A percentile compares a stretch with the other conserved stretches of the same genome.
phyloP scores from a whole-genome alignment of 2,888 invertebrate genomes.

The Drosophila seclusa region DNA sequence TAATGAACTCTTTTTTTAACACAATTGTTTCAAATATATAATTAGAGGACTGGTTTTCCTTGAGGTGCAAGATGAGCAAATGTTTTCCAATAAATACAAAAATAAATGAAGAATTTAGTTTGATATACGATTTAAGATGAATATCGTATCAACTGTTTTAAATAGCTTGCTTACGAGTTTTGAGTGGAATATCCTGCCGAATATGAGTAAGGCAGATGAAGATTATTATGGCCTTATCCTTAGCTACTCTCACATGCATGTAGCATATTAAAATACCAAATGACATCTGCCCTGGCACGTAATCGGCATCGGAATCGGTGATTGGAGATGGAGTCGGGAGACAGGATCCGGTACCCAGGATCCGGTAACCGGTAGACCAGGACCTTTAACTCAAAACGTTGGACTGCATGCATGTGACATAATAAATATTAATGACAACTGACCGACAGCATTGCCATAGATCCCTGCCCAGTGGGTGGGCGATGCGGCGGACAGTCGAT shows the following conservation, averaged over 20 bases:
- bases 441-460: slow-evolving; percentile 72
- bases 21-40: not conserved
- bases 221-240: slow-evolving; percentile 16
- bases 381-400: slow-evolving; percentile 41
- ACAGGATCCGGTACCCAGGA: slow-evolving; percentile 9
- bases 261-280: slow-evolving; percentile 64
- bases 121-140: not conserved
- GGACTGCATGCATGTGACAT: slow-evolving; percentile 74
- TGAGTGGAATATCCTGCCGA: not conserved
- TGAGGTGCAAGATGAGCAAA: not conserved
- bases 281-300: slow-evolving; percentile 54
- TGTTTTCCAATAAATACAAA: not conserved
- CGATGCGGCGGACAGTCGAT: slow-evolving; percentile 10
- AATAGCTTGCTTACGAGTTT: not conserved
- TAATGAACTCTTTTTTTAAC: not conserved
- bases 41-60: not conserved
- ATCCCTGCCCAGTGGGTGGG: slow-evolving; percentile 60
- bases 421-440: slow-evolving; percentile 83
- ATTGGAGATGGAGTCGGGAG: slow-evolving; percentile 18
- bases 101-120: not conserved
- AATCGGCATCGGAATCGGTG: slow-evolving; percentile 31
- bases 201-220: slow-evolving; percentile 8
- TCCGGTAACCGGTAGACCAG: slow-evolving; percentile 16
- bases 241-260: slow-evolving; percentile 56
- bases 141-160: not conserved